phyloP scores from a whole-genome alignment of 1,140 invertebrate genomes.

The Phocides pigmalion region DNA sequence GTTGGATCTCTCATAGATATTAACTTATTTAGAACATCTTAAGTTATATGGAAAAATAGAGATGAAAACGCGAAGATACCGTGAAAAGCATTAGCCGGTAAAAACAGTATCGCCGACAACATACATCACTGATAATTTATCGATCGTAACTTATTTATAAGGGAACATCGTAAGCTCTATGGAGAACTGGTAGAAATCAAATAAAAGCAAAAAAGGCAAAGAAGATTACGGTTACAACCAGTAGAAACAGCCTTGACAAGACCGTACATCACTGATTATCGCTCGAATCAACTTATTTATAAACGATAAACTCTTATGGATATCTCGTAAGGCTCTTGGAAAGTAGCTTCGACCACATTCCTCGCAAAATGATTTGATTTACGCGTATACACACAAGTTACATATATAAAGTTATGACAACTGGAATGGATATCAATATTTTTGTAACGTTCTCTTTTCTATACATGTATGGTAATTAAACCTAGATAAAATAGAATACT shows the following conservation, averaged over 20 bases:
- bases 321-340: conserved; percentile 39
- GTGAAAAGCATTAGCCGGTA: too few relatives aligned
- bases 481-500: too few relatives aligned
- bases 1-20: too few relatives aligned
- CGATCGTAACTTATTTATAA: neutral
- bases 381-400: conserved; percentile 36
- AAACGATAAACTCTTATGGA: conserved; percentile 20
- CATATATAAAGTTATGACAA: conserved; percentile 27
- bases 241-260: conserved; percentile 3
- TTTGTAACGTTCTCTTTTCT: too few relatives aligned
- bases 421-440: neutral
- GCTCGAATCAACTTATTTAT: conserved; percentile 13
- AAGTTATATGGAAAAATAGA: too few relatives aligned
- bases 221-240: conserved; percentile 1
- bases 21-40: too few relatives aligned
- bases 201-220: neutral
- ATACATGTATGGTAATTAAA: too few relatives aligned
- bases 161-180: neutral
- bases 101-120: too few relatives aligned
- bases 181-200: neutral
- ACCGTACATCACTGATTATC: conserved; percentile 6
- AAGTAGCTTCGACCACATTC: conserved; percentile 62
- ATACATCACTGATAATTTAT: too few relatives aligned
- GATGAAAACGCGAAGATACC: too few relatives aligned
- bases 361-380: conserved; percentile 48